These are phyloP conservation scores for Stichopus chloronotus DNA, from an alignment of 35 echinoderm and acorn worm genomes.

Conservation along the genomic window DNA sequence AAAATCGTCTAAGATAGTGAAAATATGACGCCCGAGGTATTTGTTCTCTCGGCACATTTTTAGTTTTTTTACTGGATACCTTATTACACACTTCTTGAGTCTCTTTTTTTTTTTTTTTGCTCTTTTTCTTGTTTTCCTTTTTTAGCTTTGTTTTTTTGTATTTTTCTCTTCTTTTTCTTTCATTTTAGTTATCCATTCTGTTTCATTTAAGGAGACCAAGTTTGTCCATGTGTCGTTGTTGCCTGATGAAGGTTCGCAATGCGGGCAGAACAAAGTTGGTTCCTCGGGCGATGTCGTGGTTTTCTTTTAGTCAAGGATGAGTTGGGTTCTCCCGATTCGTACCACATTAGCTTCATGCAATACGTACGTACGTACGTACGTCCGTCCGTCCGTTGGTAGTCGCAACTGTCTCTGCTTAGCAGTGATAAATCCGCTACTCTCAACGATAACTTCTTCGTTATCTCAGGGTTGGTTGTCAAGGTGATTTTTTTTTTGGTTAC, in stretches of 20 bases:
- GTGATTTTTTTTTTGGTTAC: too few species aligned
- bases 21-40: slow-evolving; percentile 40
- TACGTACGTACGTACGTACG: background rate
- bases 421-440: background rate
- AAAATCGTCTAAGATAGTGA: slow-evolving; percentile 8
- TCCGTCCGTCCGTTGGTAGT: background rate
- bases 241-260: background rate
- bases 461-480: too few species aligned
- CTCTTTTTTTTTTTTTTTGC: background rate
- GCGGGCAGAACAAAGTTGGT: slow-evolving; percentile 49
- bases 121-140: background rate
- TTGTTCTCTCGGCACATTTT: background rate
- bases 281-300: slow-evolving; percentile 21
- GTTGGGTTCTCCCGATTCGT: background rate
- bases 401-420: slow-evolving; percentile 22
- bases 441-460: too few species aligned
- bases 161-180: background rate
- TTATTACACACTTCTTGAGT: slow-evolving; percentile 6
- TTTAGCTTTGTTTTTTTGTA: too few species aligned
- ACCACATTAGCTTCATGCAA: background rate
- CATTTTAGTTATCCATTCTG: slow-evolving; percentile 12
- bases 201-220: slow-evolving; percentile 10
- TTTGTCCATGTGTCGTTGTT: background rate
- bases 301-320: slow-evolving; percentile 9
- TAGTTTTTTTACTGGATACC: background rate